Conservation (phyloP, 2,888 invertebrate genomes). For the Unio pictorum region DNA sequence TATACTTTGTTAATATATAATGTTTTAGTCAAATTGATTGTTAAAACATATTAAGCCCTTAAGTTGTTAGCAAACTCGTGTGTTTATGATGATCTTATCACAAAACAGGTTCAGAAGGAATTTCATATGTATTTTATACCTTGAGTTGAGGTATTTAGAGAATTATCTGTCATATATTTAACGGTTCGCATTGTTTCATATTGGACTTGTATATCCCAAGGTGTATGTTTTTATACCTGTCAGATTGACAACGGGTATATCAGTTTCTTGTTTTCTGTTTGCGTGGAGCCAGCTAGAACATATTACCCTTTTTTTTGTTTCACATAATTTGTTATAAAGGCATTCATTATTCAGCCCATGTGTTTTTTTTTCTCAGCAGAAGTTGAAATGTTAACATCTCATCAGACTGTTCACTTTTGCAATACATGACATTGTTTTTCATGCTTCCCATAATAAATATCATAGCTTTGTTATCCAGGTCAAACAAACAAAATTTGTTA, state of each 20-base stretch:
- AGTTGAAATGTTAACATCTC: slow-evolving; percentile 9
- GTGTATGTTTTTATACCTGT: slow-evolving; percentile 7
- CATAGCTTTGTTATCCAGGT: no score
- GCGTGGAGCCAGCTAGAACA: slow-evolving; percentile 40
- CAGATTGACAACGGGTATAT: slow-evolving; percentile 35
- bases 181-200: slow-evolving; percentile 5
- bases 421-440: neutral
- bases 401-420: slow-evolving; percentile 2
- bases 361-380: slow-evolving; percentile 24
- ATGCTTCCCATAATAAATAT: no score
- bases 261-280: slow-evolving; percentile 32
- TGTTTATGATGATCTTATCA: slow-evolving; percentile 20
- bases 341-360: slow-evolving; percentile 49
- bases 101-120: neutral
- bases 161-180: neutral
- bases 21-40: slow-evolving; percentile 51
- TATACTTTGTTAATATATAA: slow-evolving; percentile 46
- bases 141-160: neutral
- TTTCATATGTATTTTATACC: neutral
- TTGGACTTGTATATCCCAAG: slow-evolving; percentile 1
- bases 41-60: slow-evolving; percentile 52
- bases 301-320: slow-evolving; percentile 28
- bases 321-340: slow-evolving; percentile 39
- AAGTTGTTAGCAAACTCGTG: slow-evolving; percentile 46
- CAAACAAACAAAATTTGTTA: no score